Conservation (phyloP, 2,797 vertebrate species). For the Epinephelus malabaricus region DNA sequence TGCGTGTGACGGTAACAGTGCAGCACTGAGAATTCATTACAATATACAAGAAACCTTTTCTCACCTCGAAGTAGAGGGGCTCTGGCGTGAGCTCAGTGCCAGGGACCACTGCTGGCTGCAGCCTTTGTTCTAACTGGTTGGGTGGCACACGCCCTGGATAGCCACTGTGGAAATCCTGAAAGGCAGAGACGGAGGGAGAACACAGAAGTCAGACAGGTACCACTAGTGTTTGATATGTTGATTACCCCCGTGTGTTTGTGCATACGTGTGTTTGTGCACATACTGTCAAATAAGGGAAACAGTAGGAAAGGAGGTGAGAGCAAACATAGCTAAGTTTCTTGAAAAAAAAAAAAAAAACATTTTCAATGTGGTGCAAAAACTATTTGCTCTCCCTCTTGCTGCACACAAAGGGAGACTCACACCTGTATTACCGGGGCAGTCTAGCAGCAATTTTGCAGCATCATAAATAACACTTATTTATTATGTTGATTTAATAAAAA, state of each 20-base stretch:
- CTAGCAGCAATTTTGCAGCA: no score
- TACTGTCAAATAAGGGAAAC: not conserved
- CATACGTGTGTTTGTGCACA: not conserved
- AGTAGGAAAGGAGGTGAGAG: not conserved
- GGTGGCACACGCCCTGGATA: slow-evolving; percentile 87
- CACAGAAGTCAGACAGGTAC: slow-evolving; percentile 7
- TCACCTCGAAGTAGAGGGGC: slow-evolving; percentile 95
- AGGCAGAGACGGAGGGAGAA: slow-evolving; percentile 5
- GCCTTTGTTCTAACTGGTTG: slow-evolving; percentile 89
- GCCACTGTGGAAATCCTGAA: slow-evolving; percentile 85
- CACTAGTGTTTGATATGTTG: not conserved
- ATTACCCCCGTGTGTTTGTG: not conserved
- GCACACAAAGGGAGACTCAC: no score
- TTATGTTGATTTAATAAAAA: no score
- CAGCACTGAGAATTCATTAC: not conserved
- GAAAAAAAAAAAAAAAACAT: no score
- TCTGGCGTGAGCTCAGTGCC: slow-evolving; percentile 89
- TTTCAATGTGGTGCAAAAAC: no score
- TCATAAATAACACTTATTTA: no score
- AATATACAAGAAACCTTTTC: not conserved
- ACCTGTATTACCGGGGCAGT: no score
- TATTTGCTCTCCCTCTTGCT: no score
- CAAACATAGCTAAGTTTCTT: not conserved
- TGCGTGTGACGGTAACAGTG: not conserved
- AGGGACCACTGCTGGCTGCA: slow-evolving; percentile 81